phyloP scores from a whole-genome alignment of 2,888 invertebrate species.

The Lycia hirtaria region DNA sequence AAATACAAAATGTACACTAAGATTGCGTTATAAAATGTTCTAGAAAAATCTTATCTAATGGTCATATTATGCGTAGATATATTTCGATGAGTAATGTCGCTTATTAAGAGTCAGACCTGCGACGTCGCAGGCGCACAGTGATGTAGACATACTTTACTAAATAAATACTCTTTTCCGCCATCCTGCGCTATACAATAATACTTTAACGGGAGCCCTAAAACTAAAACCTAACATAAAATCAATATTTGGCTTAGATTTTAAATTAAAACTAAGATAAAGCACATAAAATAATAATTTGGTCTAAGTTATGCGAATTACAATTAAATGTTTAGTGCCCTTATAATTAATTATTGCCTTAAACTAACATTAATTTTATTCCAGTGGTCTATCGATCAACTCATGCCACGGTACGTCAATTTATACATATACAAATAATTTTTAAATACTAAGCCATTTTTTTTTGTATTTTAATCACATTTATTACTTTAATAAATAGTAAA shows the following conservation, averaged over 20 bases:
- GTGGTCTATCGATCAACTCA: conserved; percentile 60
- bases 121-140: conserved; percentile 37
- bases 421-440: conserved; percentile 34
- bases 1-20: conserved; percentile 83
- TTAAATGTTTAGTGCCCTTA: conserved; percentile 81
- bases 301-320: conserved; percentile 81
- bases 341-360: conserved; percentile 81
- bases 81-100: conserved; percentile 64
- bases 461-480: conserved; percentile 33
- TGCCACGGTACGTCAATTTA: conserved; percentile 44
- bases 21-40: conserved; percentile 72
- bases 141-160: conserved; percentile 57
- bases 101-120: conserved; percentile 45
- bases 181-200: conserved; percentile 74
- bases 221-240: conserved; percentile 80
- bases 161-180: conserved; percentile 78
- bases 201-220: conserved; percentile 75
- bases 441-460: conserved; percentile 31
- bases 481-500: conserved; percentile 30
- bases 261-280: conserved; percentile 82
- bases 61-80: conserved; percentile 77
- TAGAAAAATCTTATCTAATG: conserved; percentile 79
- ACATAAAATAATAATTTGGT: conserved; percentile 84
- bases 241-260: conserved; percentile 85
- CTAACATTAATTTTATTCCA: conserved; percentile 73